Evolutionary conservation across 2,113 vertebrate species (phyloP), one percentile per base, ranked within the genome.

Genomic region (Perca flavescens): DNA sequence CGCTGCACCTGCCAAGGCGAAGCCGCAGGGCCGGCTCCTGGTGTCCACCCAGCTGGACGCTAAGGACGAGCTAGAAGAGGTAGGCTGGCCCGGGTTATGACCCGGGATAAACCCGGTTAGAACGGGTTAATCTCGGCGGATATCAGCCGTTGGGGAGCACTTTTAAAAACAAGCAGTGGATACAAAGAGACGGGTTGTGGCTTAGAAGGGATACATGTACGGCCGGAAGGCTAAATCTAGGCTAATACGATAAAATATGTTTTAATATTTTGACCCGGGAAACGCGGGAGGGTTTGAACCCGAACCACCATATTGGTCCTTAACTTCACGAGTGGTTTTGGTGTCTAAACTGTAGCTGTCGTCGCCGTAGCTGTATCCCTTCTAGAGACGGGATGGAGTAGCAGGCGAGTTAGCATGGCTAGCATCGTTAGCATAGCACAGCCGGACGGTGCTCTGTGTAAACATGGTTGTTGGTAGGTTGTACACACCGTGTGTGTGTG

Each of bases 41-140:
- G 92, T 97, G 85, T 96, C 96, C 91, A 97, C 96, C 85, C 96
- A 94, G 87, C 95, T 99, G 96, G 97, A 99, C 91, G 96, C 97
- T 67, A 99, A 98, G 93, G 98, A 98, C 92, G 97, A 98, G 93
- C 94, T 98, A 91, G 98, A 98, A 93, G 98, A 99, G 98, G 95
- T 96, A 88, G 57, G 81, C 10, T 25, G 50, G 25, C 3, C 66
- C 31, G 5, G 46, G n/a, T 6, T 0, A 3, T 13, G 7, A 9
- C 19, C 43, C 15, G 31, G 31, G 31, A 22, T n/a, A 12, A 6
- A 17, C 7, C 16, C n/a, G 28, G 28, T 11, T 7, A 3, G 15
- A 28, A 6, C 11, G 7, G 5, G n/a, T n/a, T 31, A 4, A 6
- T 36, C 6, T 7, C 36, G 6, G 36, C 31, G 36, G 36, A 7